Percentiles rank a stretch among this genome's conserved stretches.
phyloP scores from a whole-genome alignment of 2,797 vertebrate species.

The Notolepis coatsorum region DNA sequence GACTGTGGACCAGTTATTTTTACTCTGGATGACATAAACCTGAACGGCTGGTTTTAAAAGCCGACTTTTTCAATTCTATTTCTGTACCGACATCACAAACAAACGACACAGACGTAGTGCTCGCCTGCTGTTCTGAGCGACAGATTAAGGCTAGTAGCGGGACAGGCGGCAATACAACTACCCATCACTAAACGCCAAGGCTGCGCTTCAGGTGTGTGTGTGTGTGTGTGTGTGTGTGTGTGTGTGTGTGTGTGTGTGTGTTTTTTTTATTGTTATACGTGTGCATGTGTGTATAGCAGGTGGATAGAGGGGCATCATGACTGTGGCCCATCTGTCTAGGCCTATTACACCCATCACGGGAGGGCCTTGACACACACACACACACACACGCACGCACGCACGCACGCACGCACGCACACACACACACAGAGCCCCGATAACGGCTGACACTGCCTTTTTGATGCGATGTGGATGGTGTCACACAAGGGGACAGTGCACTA shows the following conservation, averaged over 20 bases:
- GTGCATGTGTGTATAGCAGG: slow-evolving; percentile 22
- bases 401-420: slow-evolving; percentile 4
- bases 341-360: slow-evolving; percentile 68
- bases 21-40: slow-evolving; percentile 54
- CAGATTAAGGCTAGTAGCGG: slow-evolving; percentile 73
- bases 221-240: slow-evolving; percentile 20
- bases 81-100: slow-evolving; percentile 61
- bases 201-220: slow-evolving; percentile 45
- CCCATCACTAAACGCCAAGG: slow-evolving; percentile 47
- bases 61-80: slow-evolving; percentile 61
- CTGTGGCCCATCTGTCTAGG: slow-evolving; percentile 70
- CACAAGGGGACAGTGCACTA: slow-evolving; percentile 2
- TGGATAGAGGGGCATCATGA: slow-evolving; percentile 30
- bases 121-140: slow-evolving; percentile 71
- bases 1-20: slow-evolving; percentile 58
- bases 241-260: slow-evolving; percentile 29
- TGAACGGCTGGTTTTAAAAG: slow-evolving; percentile 65
- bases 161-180: slow-evolving; percentile 65
- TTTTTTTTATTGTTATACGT: slow-evolving; percentile 9
- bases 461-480: slow-evolving; percentile 4
- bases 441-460: background rate
- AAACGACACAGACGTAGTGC: slow-evolving; percentile 63
- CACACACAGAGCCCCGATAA: background rate
- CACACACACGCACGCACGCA: slow-evolving; percentile 26
- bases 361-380: slow-evolving; percentile 34